phyloP scores from a whole-genome alignment of 2,797 vertebrate genomes.

The Sciurus carolinensis region DNA sequence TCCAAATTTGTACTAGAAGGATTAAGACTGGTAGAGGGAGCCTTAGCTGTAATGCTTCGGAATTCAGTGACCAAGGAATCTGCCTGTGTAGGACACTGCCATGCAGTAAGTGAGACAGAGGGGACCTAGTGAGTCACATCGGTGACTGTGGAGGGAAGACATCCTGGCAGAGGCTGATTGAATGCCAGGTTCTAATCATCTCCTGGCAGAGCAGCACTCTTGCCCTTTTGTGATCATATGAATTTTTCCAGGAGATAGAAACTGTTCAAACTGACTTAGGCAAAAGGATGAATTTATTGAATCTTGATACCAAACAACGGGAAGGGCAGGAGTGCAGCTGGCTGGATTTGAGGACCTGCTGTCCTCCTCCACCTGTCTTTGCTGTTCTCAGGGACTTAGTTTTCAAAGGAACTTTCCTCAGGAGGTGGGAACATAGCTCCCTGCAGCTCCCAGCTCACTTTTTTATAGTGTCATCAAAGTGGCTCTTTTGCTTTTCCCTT shows the following conservation, averaged over 20 bases:
- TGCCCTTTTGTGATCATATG: not conserved
- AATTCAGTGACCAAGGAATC: constrained; percentile 18
- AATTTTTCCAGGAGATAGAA: constrained; percentile 35
- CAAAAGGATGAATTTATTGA: not conserved
- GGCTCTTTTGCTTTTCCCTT: not conserved
- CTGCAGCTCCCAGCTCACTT: not conserved
- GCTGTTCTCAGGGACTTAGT: constrained; percentile 35
- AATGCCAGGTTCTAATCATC: not conserved
- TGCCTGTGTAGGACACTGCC: not conserved
- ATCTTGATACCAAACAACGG: not conserved
- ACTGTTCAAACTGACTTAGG: not conserved
- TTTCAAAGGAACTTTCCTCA: constrained; percentile 42
- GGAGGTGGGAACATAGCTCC: not conserved
- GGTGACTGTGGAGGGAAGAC: not conserved
- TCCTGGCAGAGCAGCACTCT: not conserved
- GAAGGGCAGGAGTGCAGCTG: constrained; percentile 2
- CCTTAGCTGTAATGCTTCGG: not conserved
- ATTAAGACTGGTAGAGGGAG: not conserved
- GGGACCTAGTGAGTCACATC: not conserved
- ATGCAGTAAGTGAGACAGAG: not conserved
- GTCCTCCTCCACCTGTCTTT: not conserved
- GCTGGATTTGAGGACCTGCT: not conserved
- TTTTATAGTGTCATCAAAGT: constrained; percentile 8
- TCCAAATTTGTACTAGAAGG: constrained; percentile 37
- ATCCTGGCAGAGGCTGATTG: not conserved